phyloP scores from a whole-genome alignment of 2,797 vertebrate species.

The Acrocephalus scirpaceus region DNA sequence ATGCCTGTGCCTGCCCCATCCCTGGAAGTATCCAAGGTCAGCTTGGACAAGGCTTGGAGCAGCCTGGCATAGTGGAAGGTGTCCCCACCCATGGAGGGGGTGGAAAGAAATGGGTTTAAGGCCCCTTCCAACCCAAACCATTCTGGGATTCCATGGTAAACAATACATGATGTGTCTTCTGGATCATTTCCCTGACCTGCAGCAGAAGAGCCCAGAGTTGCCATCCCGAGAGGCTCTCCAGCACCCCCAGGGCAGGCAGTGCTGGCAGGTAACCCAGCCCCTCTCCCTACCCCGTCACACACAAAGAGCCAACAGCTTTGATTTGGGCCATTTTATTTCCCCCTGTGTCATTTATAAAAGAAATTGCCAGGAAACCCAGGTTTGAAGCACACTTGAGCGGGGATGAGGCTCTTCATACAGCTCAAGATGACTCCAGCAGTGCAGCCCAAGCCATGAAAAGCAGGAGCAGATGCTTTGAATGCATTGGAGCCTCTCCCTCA shows the following conservation, averaged over 20 bases:
- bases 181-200: neutral
- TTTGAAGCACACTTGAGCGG: neutral
- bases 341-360: neutral
- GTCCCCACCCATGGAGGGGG: neutral
- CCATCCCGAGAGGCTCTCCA: neutral
- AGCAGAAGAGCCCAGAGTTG: neutral
- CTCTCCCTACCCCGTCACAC: neutral
- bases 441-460: neutral
- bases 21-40: neutral
- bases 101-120: neutral
- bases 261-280: neutral
- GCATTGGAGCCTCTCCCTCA: neutral
- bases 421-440: accelerated
- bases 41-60: accelerated
- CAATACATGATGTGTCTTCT: accelerated
- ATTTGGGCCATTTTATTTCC: neutral
- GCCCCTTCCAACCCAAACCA: neutral
- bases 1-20: neutral
- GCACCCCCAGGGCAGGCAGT: neutral
- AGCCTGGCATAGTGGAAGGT: neutral
- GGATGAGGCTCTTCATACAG: neutral
- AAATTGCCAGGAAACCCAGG: neutral
- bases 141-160: neutral
- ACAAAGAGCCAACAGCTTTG: neutral
- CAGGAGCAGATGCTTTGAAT: accelerated